phyloP scores from a whole-genome alignment of 1,140 invertebrate genomes.

The Sesamia nonagrioides region DNA sequence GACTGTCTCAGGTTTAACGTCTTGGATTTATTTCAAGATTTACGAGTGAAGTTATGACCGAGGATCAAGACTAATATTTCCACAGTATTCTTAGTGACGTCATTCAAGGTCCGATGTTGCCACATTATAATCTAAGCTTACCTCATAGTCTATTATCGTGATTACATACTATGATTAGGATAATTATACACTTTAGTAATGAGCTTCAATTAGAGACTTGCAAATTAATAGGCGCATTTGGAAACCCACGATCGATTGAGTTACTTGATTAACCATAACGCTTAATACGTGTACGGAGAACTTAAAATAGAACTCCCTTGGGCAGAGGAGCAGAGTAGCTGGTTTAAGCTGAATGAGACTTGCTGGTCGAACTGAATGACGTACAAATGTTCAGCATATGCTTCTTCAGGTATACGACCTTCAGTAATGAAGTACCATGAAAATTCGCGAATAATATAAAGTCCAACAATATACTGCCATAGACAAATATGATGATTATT shows the following conservation, averaged over 20 bases:
- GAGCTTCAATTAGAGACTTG: constrained; percentile 31
- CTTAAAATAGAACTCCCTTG: too few species aligned
- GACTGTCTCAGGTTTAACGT: constrained; percentile 32
- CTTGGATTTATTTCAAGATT: constrained; percentile 35
- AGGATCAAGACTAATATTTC: constrained; percentile 7
- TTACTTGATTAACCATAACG: background rate
- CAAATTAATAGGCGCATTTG: constrained; percentile 20
- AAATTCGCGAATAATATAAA: too few species aligned
- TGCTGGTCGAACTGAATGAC: constrained; percentile 11
- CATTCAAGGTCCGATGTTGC: background rate
- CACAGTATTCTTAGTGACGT: background rate
- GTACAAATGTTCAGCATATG: too few species aligned
- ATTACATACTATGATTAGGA: constrained; percentile 7
- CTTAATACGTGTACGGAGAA: background rate
- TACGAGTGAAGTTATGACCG: constrained; percentile 12
- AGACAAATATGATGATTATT: too few species aligned
- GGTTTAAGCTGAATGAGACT: background rate
- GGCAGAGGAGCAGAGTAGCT: too few species aligned
- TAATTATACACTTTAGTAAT: constrained; percentile 22
- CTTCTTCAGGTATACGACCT: too few species aligned
- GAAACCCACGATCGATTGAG: background rate
- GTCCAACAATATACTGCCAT: too few species aligned
- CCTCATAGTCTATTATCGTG: background rate
- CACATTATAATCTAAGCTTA: constrained; percentile 7
- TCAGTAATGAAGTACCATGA: too few species aligned